Percentiles rank a stretch among this genome's conserved stretches.
Evolutionary conservation across 2,113 vertebrate species (phyloP).

Genomic region (Hippocampus guttulatus): DNA sequence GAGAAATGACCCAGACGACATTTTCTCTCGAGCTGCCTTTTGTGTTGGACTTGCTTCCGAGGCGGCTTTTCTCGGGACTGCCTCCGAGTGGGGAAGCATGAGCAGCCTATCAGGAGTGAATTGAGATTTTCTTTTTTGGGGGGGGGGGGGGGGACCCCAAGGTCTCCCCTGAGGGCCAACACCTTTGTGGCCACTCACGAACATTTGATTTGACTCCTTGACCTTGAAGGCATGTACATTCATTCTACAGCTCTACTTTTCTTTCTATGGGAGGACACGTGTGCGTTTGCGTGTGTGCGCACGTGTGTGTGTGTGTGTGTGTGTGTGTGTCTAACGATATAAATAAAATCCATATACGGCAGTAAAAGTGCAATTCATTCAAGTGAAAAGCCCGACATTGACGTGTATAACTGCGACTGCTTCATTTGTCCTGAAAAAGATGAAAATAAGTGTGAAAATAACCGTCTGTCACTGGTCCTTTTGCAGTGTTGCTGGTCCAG

Average conservation of each 20-base stretch:
- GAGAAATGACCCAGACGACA: slow-evolving; percentile 36
- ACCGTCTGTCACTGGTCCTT: slow-evolving; percentile 41
- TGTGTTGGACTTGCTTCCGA: slow-evolving; percentile 20
- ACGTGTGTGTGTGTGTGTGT: no score
- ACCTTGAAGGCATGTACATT: slow-evolving; percentile 64
- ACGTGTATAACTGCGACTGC: slow-evolving; percentile 36
- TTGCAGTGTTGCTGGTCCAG: slow-evolving; percentile 37
- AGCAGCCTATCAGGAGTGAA: slow-evolving; percentile 19
- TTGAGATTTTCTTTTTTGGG: not conserved
- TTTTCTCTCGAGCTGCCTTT: slow-evolving; percentile 36
- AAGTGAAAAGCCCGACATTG: slow-evolving; percentile 28
- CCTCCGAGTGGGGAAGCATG: slow-evolving; percentile 2
- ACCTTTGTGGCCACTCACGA: slow-evolving; percentile 23
- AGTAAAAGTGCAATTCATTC: slow-evolving; percentile 12
- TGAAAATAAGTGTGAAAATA: slow-evolving; percentile 37
- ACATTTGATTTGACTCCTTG: slow-evolving; percentile 43
- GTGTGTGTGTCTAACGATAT: slow-evolving; percentile 66
- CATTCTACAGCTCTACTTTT: slow-evolving; percentile 54
- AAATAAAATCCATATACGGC: slow-evolving; percentile 61
- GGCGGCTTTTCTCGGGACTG: slow-evolving; percentile 15
- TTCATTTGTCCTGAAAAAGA: slow-evolving; percentile 43
- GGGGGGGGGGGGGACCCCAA: slow-evolving; percentile 2
- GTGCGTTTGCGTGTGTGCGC: slow-evolving; percentile 13
- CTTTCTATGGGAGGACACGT: slow-evolving; percentile 67
- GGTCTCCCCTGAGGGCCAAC: slow-evolving; percentile 20